Evolutionary conservation across 2,888 invertebrate genomes (phyloP), one percentile per base, ranked within the genome.

Genomic region (Drosophila rubida): DNA sequence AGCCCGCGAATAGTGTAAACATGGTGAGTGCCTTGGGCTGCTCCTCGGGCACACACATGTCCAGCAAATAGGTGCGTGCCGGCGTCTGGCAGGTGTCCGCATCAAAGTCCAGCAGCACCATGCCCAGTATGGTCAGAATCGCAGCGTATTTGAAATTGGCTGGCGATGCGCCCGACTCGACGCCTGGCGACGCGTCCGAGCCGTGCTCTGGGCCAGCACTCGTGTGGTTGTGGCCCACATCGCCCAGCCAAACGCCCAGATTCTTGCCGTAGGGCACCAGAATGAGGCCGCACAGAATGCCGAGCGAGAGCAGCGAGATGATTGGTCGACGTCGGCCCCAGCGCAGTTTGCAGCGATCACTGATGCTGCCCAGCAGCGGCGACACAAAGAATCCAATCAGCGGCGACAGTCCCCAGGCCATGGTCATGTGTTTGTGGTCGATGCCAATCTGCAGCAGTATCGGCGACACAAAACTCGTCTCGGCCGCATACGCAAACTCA

Each of bases 71-170:
- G 6, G 95, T 94, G 69, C 95, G 90, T 1, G 94, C 93, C 0
- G 95, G 95, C 41, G 94, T 94, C 86, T 95, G 95, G 71, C 94
- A 94, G 1, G 94, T 94, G 83, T 95, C 95, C 14, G 94, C 94
- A 89, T 94, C 93, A 78, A 94, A 94, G 81, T 95, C 95, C 66
- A 95, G 80, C 57, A 95, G 78, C 1, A 94, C 93, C 53, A 94
- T 94, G 14, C 94, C 95, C 4, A 94, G 68, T 8, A 95, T 93
- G 0, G 94, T 94, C 39, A 95, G 91, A 46, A 93, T 90, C 1
- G 92, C 91, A n/a, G 93, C 93, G 63, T 66, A 91, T 66, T 91
- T 90, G 44, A 77, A 90, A 60, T 91, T 78, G 11, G 74, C 71
- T 0, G 78, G 54, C 1, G 73, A 54, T 0, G 84, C 66, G 0